phyloP scores from a whole-genome alignment of 2,888 invertebrate species.

The Epicampocera succincta region DNA sequence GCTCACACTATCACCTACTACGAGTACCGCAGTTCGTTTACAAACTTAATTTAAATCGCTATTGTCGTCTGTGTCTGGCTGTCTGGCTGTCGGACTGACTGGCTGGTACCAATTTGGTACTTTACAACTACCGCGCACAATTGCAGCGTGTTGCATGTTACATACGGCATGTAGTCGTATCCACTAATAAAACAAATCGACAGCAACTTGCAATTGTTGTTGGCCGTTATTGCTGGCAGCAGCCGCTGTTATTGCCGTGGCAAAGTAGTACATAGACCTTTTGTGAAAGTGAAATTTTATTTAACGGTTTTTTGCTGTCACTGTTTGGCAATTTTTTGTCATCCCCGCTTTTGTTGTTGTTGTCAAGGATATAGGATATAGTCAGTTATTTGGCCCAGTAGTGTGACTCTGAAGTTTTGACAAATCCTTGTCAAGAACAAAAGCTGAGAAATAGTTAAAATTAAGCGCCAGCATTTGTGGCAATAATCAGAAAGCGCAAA shows the following conservation, averaged over 20 bases:
- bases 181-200: slow-evolving; percentile 44
- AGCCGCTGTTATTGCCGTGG: slow-evolving; percentile 63
- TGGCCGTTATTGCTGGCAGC: slow-evolving; percentile 63
- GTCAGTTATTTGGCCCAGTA: neutral
- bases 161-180: slow-evolving; percentile 47
- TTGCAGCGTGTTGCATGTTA: slow-evolving; percentile 64
- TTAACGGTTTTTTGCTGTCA: slow-evolving; percentile 59
- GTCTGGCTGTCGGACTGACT: slow-evolving; percentile 26
- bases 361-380: slow-evolving; percentile 36
- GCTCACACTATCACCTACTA: neutral
- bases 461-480: slow-evolving; percentile 15
- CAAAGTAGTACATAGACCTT: slow-evolving; percentile 76
- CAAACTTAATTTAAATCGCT: slow-evolving; percentile 46
- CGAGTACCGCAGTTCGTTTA: neutral
- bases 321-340: slow-evolving; percentile 56
- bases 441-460: slow-evolving; percentile 6
- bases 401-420: slow-evolving; percentile 1
- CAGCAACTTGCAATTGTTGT: slow-evolving; percentile 66
- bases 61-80: slow-evolving; percentile 18
- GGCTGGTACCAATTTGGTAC: slow-evolving; percentile 63
- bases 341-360: slow-evolving; percentile 14
- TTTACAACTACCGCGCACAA: slow-evolving; percentile 65
- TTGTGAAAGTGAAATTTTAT: slow-evolving; percentile 80
- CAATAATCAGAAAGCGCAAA: no score
- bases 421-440: slow-evolving; percentile 57